Base-by-base conservation (phyloP, 1,140 invertebrate genomes). In the Pseudobourletiella spinata region DNA sequence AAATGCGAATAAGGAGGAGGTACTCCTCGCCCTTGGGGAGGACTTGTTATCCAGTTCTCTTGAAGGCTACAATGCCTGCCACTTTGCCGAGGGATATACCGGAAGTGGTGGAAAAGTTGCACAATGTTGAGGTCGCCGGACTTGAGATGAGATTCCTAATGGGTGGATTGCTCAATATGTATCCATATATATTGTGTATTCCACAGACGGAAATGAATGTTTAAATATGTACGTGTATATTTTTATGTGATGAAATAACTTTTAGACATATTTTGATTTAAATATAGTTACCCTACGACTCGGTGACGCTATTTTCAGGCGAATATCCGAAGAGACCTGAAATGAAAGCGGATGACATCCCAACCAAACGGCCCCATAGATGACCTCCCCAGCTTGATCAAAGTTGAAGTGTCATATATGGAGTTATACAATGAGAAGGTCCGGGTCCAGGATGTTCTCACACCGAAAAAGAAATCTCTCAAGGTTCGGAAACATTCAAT, bases 351-450 rank as follows among this genome's bases (percentile, higher is more conserved):
- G 54, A 32, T 6, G 22, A 35, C 4, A 42, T 39, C 32, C 32
- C 32, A 8, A 39, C n/a, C 8, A n/a, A 39, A 39, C n/a, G 32
- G 32, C 8, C 28, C 29, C 11, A 4, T 57, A 8, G 14, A 35
- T 11, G 84, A 88, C 69, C 84, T 79, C 71, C 81, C 80, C 1
- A 86, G 88, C 69, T 79, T 90, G 48, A 80, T 83, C 30, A 91
- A 88, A 62, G 91, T 98, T 57, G 95, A 98, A 81, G 95, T 98
- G 14, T 96, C 92, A 32, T 99, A 98, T 74, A 97, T 98, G 92
- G 96, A 99, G 80, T 98, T 99, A 67, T 99, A 99, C 78, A 99
- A 99, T 77, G 95, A 99, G 78, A 93, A 95, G 78, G 79, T 98
- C 25, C 91, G 96, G 74, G n/a, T n/a, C n/a, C n/a, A n/a, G n/a